Conservation (phyloP, 2,888 invertebrate genomes). For the Noctua pronuba region DNA sequence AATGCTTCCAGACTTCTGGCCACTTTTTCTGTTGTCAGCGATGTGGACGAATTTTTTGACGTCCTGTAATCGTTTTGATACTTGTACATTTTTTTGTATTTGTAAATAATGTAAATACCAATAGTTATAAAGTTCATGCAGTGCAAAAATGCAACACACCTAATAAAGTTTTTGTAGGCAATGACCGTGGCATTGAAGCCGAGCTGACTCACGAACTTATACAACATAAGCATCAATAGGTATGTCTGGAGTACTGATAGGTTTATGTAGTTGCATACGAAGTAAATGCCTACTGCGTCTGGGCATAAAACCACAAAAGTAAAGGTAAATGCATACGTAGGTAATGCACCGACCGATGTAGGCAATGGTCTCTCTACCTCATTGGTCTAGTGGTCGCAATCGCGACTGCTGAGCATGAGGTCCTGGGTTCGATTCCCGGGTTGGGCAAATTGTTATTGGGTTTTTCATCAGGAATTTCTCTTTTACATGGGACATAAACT, state of each 20-base stretch:
- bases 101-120: too few species aligned
- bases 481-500: too few species aligned
- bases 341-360: background rate
- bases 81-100: too few species aligned
- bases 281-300: constrained; percentile 31
- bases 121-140: background rate
- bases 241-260: constrained; percentile 19
- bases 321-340: background rate
- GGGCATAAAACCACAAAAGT: constrained; percentile 11
- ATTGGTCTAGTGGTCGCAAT: background rate
- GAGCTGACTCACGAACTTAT: constrained; percentile 30
- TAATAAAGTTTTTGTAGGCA: background rate
- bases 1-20: too few species aligned
- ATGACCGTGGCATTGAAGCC: constrained; percentile 25
- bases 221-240: constrained; percentile 13
- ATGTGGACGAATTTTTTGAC: too few species aligned
- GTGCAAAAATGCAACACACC: background rate
- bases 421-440: too few species aligned
- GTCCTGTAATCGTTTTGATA: too few species aligned
- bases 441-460: background rate
- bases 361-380: background rate
- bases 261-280: constrained; percentile 16
- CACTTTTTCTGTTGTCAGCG: too few species aligned
- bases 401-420: too few species aligned
- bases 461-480: background rate